These are phyloP conservation scores for Polypedilum pembai DNA, from an alignment of 1,140 invertebrate species.

Conservation along the genomic window DNA sequence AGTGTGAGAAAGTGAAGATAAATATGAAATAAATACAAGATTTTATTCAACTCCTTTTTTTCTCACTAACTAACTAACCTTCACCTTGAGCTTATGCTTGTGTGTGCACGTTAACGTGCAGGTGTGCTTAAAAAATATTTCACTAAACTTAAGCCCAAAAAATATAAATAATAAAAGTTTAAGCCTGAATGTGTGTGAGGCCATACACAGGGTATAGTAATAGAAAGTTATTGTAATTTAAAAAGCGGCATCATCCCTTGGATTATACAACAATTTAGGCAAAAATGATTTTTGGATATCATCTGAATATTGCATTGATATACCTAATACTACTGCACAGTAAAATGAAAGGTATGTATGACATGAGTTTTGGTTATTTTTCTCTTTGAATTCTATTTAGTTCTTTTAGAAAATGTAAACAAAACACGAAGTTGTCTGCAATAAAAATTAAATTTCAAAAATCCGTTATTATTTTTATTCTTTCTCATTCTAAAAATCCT, in stretches of 20 bases:
- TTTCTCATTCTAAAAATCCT: too few species aligned
- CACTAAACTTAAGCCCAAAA: too few species aligned
- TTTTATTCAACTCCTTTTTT: background rate
- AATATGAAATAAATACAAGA: constrained; percentile 14
- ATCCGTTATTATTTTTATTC: too few species aligned
- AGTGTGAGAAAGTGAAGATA: background rate
- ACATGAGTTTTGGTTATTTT: background rate
- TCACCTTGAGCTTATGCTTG: too few species aligned
- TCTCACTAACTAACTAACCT: background rate
- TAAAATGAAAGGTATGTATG: constrained; percentile 22
- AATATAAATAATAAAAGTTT: too few species aligned
- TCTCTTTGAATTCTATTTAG: too few species aligned
- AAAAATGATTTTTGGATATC: constrained; percentile 28
- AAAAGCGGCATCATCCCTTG: background rate
- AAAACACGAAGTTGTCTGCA: too few species aligned
- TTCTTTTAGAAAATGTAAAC: too few species aligned
- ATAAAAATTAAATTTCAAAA: too few species aligned
- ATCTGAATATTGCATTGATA: constrained; percentile 27
- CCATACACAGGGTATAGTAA: background rate
- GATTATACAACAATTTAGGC: constrained; percentile 23
- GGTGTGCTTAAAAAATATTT: too few species aligned
- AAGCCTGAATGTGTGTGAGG: too few species aligned
- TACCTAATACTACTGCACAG: constrained; percentile 24
- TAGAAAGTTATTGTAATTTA: background rate
- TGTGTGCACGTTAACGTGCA: too few species aligned